Percentiles rank a stretch among this genome's conserved stretches.
Conservation (phyloP, 2,888 invertebrate genomes). For the Cephus spinipes region DNA sequence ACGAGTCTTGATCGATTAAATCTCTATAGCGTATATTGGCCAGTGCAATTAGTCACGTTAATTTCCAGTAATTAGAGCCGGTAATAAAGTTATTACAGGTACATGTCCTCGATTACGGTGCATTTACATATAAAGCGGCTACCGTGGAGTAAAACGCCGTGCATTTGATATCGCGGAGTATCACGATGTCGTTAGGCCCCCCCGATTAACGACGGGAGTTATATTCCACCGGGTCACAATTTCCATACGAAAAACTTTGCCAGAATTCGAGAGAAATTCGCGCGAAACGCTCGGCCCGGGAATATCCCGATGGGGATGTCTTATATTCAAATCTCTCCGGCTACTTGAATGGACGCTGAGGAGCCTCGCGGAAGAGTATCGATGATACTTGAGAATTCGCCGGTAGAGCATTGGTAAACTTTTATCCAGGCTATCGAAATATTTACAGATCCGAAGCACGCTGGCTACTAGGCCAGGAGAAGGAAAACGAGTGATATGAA, state of each 20-base stretch:
- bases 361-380: constrained; percentile 33
- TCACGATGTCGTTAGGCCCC: neutral
- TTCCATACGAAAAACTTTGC: neutral
- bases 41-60: constrained; percentile 51
- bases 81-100: constrained; percentile 59
- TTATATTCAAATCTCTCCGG: neutral
- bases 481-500: neutral
- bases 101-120: constrained; percentile 56
- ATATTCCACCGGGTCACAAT: neutral
- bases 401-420: constrained; percentile 40
- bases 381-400: constrained; percentile 43
- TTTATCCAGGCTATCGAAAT: constrained; percentile 34
- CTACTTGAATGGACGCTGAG: constrained; percentile 42
- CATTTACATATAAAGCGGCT: constrained; percentile 55
- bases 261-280: neutral
- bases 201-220: neutral
- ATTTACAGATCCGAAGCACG: constrained; percentile 31
- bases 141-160: constrained; percentile 23
- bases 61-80: constrained; percentile 54
- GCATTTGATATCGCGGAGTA: neutral
- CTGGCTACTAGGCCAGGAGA: neutral
- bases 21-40: constrained; percentile 41
- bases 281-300: neutral
- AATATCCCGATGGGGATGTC: neutral
- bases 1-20: constrained; percentile 44